phyloP scores from a whole-genome alignment of 2,888 invertebrate species.

The Ctena decussata region DNA sequence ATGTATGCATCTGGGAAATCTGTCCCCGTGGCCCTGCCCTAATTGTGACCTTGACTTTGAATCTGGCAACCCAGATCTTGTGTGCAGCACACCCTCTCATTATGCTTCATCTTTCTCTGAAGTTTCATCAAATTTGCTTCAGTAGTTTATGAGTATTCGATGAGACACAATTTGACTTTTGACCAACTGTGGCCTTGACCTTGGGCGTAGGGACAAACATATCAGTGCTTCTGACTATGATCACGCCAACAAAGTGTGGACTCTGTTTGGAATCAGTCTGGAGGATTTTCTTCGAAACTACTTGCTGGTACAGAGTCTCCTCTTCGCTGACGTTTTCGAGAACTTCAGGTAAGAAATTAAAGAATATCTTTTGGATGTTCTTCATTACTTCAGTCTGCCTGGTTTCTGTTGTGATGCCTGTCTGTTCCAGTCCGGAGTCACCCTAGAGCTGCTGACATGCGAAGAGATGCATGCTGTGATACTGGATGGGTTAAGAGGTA shows the following conservation, averaged over 20 bases:
- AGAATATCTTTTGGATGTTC: not conserved
- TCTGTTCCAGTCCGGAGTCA: not conserved
- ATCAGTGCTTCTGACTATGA: not conserved
- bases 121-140: too few species aligned
- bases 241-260: not conserved
- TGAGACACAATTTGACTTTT: too few species aligned
- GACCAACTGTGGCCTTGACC: too few species aligned
- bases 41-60: too few species aligned
- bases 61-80: too few species aligned
- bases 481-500: constrained; percentile 13
- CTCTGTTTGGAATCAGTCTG: not conserved
- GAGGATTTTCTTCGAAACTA: not conserved
- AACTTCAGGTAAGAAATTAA: constrained; percentile 2
- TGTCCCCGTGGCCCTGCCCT: too few species aligned
- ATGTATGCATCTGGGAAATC: too few species aligned
- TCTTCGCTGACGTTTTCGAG: constrained; percentile 10
- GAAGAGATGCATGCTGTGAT: constrained; percentile 10
- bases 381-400: constrained; percentile 7
- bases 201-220: not conserved
- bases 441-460: constrained; percentile 9
- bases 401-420: constrained; percentile 11
- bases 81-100: too few species aligned
- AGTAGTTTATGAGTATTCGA: too few species aligned
- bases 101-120: too few species aligned
- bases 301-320: constrained; percentile 5